Percentiles rank a stretch among this genome's conserved stretches.
phyloP scores from a whole-genome alignment of 2,888 invertebrate species.

The Orthosia gothica region DNA sequence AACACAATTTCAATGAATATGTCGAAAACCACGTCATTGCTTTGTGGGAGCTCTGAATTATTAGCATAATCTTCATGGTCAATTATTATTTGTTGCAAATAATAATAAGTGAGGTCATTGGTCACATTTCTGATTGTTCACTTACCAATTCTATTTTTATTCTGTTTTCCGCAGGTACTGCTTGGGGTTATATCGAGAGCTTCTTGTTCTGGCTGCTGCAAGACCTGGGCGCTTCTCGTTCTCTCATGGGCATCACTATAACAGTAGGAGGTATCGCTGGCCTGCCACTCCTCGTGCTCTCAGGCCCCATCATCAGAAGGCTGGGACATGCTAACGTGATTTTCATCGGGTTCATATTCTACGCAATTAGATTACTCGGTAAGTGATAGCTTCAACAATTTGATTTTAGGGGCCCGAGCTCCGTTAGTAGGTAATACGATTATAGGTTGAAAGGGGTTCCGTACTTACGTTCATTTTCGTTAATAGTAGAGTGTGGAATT shows the following conservation, averaged over 20 bases:
- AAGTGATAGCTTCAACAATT: conserved; percentile 65
- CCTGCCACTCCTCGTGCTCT: conserved; percentile 94
- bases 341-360: conserved; percentile 95
- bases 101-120: too few species aligned
- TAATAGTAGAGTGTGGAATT: background rate
- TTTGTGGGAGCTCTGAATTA: background rate
- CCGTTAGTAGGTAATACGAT: background rate
- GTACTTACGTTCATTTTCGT: background rate
- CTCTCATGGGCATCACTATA: conserved; percentile 95
- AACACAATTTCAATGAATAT: background rate
- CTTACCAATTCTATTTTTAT: background rate
- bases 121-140: too few species aligned
- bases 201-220: conserved; percentile 96
- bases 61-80: background rate
- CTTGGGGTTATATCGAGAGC: conserved; percentile 96
- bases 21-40: background rate
- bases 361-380: conserved; percentile 94
- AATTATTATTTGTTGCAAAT: too few species aligned
- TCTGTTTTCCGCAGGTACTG: conserved; percentile 91
- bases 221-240: conserved; percentile 94
- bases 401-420: background rate
- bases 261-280: conserved; percentile 95
- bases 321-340: conserved; percentile 95
- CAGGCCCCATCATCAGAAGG: conserved; percentile 94
- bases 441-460: background rate